Evolutionary conservation across 2,888 invertebrate species (phyloP), one percentile per base, ranked within the genome.

Genomic region (Schizotus pectinicornis): DNA sequence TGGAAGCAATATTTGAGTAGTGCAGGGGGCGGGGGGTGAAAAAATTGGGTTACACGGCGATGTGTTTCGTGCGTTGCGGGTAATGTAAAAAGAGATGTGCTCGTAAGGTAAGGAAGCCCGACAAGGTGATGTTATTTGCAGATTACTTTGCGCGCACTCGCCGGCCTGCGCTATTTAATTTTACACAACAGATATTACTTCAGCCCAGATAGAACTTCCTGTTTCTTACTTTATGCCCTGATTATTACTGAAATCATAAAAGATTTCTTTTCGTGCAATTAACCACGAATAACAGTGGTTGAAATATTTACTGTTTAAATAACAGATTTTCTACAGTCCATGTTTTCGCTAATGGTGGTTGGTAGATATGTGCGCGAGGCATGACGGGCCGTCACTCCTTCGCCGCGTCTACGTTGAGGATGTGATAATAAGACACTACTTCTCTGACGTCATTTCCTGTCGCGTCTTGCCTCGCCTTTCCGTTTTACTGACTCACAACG

Each of bases 141-240:
- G 43, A 43, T 43, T 39, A 48, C 12, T 34, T 12, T 13, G 11
- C 12, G 36, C 36, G 36, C 30, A 13, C 12, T 34, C 49, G 12
- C 56, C 41, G 47, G 56, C 46, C 56, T 42, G 56, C 11, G 11
- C 42, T 32, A 56, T 56, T 45, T n/a, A n/a, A n/a, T n/a, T n/a
- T n/a, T 56, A 56, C 56, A 56, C 45, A 56, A 56, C 37, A 51
- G 22, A 22, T 22, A 22, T 22, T 22, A 22, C 22, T 22, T 22
- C 45, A 7, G 34, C 13, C 37, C 33, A 43, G 22, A 43, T 35
- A 36, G 45, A 9, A 53, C 47, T 57, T 57, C 56, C 56, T 41
- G 51, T 57, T 57, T 51, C 56, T 57, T 41, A 57, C 51, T 57
- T 57, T 51, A 51, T 51, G 56, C 56, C 56, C 56, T 57, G 56